These are phyloP conservation scores for Tipula lateralis DNA, from an alignment of 2,888 invertebrate species.

Conservation along the genomic window DNA sequence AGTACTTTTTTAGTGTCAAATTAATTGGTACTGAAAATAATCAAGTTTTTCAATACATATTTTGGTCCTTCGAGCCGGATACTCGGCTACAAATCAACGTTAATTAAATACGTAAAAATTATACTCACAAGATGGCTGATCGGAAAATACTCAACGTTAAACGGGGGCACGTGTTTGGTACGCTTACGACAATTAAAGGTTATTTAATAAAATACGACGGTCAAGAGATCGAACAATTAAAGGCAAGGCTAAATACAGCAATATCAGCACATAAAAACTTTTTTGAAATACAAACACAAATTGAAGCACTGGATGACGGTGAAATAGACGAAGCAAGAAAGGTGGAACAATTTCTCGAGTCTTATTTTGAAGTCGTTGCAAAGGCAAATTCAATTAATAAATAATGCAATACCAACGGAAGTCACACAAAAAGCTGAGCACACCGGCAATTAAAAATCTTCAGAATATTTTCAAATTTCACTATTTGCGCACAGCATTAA, in stretches of 20 bases:
- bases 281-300: background rate
- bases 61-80: conserved; percentile 12
- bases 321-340: background rate
- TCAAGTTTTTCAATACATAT: background rate
- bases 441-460: background rate
- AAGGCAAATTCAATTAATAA: too few species aligned
- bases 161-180: too few species aligned
- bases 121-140: background rate
- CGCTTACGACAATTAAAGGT: background rate
- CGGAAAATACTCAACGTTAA: background rate
- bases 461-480: background rate
- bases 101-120: background rate
- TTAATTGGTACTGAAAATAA: too few species aligned
- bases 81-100: background rate
- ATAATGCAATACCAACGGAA: background rate
- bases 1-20: too few species aligned
- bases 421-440: background rate
- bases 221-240: background rate
- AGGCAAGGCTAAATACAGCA: too few species aligned
- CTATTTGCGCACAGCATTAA: too few species aligned
- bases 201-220: background rate
- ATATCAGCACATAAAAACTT: background rate
- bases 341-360: background rate
- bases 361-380: background rate
- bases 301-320: background rate